phyloP scores from a whole-genome alignment of 1,140 invertebrate species.

The Spodoptera litura region DNA sequence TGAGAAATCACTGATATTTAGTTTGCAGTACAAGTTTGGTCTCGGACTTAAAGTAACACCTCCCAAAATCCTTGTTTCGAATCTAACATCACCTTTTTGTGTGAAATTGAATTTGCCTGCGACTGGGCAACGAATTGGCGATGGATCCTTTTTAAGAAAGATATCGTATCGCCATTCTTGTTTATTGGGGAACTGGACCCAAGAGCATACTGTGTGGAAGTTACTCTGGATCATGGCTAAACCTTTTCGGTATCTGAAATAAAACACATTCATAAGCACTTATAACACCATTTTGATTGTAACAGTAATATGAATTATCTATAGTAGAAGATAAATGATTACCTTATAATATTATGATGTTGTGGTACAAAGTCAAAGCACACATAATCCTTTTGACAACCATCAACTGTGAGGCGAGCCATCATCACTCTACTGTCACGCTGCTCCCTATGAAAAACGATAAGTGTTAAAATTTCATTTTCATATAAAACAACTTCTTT shows the following conservation, averaged over 20 bases:
- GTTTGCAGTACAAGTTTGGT: slow-evolving; percentile 96
- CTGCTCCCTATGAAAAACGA: slow-evolving; percentile 88
- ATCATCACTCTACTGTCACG: slow-evolving; percentile 96
- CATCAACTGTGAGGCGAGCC: slow-evolving; percentile 97
- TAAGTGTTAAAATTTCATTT: background rate
- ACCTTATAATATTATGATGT: slow-evolving; percentile 97
- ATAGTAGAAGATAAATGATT: slow-evolving; percentile 1
- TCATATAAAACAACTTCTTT: background rate
- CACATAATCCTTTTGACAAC: slow-evolving; percentile 99
- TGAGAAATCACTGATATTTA: slow-evolving; percentile 97
- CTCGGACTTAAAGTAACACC: slow-evolving; percentile 97
- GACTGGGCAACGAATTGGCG: slow-evolving; percentile 97
- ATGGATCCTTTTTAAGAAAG: slow-evolving; percentile 95
- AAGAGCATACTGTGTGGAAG: slow-evolving; percentile 97
- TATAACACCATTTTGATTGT: too few species aligned
- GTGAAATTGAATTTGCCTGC: slow-evolving; percentile 98
- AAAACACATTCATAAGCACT: background rate
- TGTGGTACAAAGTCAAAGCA: slow-evolving; percentile 98
- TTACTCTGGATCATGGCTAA: slow-evolving; percentile 95
- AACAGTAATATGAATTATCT: too few species aligned
- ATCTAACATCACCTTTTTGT: slow-evolving; percentile 94
- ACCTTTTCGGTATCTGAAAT: slow-evolving; percentile 93
- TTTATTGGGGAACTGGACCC: slow-evolving; percentile 95
- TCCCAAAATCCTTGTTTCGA: slow-evolving; percentile 96
- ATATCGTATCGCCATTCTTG: slow-evolving; percentile 95